Evolutionary conservation across 2,888 invertebrate species (phyloP), one percentile per base, ranked within the genome.

Genomic region (Plagodis dolabraria): DNA sequence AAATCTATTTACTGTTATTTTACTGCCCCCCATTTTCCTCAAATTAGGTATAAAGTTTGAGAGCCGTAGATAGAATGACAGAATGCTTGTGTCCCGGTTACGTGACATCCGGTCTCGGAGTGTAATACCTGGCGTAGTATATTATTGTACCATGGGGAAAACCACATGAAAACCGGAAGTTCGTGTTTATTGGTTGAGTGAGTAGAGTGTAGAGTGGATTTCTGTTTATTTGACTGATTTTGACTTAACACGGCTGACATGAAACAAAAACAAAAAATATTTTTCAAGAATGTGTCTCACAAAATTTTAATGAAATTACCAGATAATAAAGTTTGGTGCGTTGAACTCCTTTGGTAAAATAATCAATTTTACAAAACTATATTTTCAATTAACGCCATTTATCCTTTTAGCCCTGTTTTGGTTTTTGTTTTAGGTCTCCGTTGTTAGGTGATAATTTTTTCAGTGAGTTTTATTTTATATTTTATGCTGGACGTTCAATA

Each of bases 241-340:
- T 22, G 22, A 22, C 22, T 75, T 74, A 74, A 75, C 72, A 75
- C 77, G 72, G 65, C 72, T 83, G 83, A 81, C 82, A 82, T 81
- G 80, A 82, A 80, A 82, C 79, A 87, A 89, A 89, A 90, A 89
- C 86, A 90, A 89, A 89, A 90, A 89, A 88, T 87, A 86, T 83
- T 85, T 86, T 85, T 75, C 79, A 79, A 85, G 80, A 81, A 87
- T 87, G 84, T 83, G 78, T 83, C 76, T 81, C 75, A 80, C 83
- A 85, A 90, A 89, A 86, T 89, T 87, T 89, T 86, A 82, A 87
- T 87, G 84, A 86, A 84, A 80, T 83, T 83, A 79, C 71, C 78
- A 77, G 75, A 77, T 72, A 79, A 76, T 72, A 79, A 78, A 79
- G 77, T 81, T 82, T 79, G 81, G 85, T 88, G 63, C 49, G 67